Base-by-base conservation (phyloP, 1,140 invertebrate genomes). In the Eriosoma lanigerum region DNA sequence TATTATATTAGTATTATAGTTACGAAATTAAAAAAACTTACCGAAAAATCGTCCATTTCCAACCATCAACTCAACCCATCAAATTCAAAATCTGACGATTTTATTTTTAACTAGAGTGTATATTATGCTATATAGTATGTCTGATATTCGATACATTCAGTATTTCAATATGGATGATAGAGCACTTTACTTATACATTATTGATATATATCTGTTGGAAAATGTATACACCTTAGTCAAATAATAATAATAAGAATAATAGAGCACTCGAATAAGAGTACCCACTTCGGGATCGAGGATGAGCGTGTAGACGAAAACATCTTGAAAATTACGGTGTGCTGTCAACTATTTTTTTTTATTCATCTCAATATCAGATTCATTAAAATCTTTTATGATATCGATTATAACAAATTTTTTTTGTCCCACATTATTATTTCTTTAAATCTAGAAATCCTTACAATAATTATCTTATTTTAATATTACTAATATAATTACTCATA, bases 161-260 rank as follows among this genome's bases (percentile, higher is more conserved):
- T 17, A 24, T n/a, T n/a, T n/a, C n/a, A n/a, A n/a, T n/a, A n/a
- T n/a, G n/a, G 38, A 68, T n/a, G 38, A 38, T 21, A n/a, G 19
- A 6, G 3, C 52, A 46, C 44, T 68, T 68, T 29, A 68, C 46
- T 46, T 48, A 21, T 48, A 68, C 66, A 68, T 8, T 48, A 68
- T 68, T 68, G 21, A 24, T 68, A 48, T 48, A 48, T 48, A 24
- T 4, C 17, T 68, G 0, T 32, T 68, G 24, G 17, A 68, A 38
- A 38, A 64, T 17, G 38, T 48, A 48, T 68, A 68, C 17, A 24
- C 38, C 19, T 38, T 46, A 46, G 52, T 8, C 3, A 9, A 56
- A 56, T 26, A 58, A 58, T 24, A 24, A 58, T 58, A 58, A 58
- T 21, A 56, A 26, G 17, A 62, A 62, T n/a, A 62, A 62, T 32